These are phyloP conservation scores for Metellina segmentata DNA, from an alignment of 2,888 invertebrate genomes.

Conservation along the genomic window DNA sequence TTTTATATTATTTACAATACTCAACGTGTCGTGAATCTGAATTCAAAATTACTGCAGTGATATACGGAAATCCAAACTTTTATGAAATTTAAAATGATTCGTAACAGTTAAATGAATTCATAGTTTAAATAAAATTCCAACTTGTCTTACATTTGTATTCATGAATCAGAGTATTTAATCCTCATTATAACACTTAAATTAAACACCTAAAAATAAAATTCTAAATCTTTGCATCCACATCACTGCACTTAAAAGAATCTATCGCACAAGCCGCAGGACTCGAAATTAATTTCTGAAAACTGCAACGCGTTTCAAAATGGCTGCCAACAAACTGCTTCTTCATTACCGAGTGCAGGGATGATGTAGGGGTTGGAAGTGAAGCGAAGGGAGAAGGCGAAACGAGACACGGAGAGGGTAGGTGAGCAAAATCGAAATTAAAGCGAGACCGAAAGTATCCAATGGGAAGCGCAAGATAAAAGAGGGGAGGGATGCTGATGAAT, in stretches of 20 bases:
- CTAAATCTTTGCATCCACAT: neutral
- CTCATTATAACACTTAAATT: neutral
- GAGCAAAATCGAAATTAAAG: conserved; percentile 70
- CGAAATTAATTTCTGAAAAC: neutral
- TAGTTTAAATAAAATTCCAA: neutral
- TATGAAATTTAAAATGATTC: no score
- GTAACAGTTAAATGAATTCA: neutral
- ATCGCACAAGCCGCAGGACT: neutral
- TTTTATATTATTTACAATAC: no score
- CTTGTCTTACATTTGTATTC: neutral
- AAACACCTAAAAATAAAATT: neutral
- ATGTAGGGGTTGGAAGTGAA: neutral
- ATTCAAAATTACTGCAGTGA: no score
- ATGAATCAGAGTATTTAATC: neutral
- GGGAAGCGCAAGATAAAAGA: conserved; percentile 70
- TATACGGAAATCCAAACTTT: no score
- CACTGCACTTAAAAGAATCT: neutral
- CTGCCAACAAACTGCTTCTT: neutral
- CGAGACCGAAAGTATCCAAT: conserved; percentile 67
- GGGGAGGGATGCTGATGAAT: conserved; percentile 72
- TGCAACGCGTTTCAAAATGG: conserved; percentile 4
- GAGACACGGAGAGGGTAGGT: conserved; percentile 30
- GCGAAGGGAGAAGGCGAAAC: conserved; percentile 9
- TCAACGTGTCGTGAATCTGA: no score
- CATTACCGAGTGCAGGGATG: neutral